Conservation (phyloP, 2,888 invertebrate species). For the Coelopa pilipes region DNA sequence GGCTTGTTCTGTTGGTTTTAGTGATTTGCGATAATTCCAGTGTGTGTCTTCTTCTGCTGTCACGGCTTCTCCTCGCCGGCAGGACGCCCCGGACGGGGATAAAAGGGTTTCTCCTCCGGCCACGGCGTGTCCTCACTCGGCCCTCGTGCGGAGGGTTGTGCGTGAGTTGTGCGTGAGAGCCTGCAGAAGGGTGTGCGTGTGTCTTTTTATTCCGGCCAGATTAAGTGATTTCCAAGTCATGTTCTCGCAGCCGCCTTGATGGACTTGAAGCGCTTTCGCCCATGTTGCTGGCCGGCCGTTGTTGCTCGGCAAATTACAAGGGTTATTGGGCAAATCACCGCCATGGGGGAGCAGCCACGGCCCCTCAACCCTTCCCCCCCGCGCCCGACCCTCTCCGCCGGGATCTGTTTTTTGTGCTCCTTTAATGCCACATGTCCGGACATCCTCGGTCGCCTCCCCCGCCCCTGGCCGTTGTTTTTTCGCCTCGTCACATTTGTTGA, state of each 20-base stretch:
- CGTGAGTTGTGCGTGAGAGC: too few relatives aligned
- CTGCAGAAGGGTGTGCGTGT: neutral
- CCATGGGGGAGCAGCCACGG: conserved; percentile 3
- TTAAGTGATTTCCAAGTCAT: conserved; percentile 65
- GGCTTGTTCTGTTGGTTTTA: conserved; percentile 53
- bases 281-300: too few relatives aligned
- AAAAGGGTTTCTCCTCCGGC: conserved; percentile 39
- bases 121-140: conserved; percentile 32
- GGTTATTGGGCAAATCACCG: conserved; percentile 65
- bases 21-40: conserved; percentile 61
- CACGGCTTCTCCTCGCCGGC: neutral
- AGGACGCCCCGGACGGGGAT: conserved; percentile 5
- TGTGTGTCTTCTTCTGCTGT: conserved; percentile 12
- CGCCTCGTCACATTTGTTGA: conserved; percentile 23
- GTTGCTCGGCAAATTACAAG: conserved; percentile 59
- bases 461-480: neutral
- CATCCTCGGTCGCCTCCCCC: too few relatives aligned
- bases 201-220: conserved; percentile 50
- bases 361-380: neutral
- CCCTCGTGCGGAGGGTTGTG: neutral
- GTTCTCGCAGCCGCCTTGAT: conserved; percentile 52
- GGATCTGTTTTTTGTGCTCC: neutral
- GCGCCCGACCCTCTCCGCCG: neutral
- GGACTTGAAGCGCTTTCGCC: conserved; percentile 52
- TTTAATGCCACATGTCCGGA: neutral